Evolutionary conservation across 2,888 invertebrate species (phyloP), one percentile per base, ranked within the genome.

Genomic region (Tryphoninae sp.): DNA sequence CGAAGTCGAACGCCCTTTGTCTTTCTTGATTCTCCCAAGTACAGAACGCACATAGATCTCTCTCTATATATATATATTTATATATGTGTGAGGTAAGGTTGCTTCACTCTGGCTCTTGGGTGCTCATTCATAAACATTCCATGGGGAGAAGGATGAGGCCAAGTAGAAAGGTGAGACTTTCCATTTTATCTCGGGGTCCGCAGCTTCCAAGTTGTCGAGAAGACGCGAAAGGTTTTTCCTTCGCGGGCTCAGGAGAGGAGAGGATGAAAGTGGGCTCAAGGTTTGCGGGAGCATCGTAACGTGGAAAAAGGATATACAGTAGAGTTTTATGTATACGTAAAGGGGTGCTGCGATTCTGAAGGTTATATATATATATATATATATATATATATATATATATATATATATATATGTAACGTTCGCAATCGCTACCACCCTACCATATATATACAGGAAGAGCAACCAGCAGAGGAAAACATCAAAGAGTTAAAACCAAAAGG

Each of bases 51-150:
- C 26, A 40, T 55, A 4, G 9, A 11, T 55, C 40, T 55, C 23
- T 68, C 23, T 45, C 45, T 13, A 11, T 71, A 45, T 59, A n/a
- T n/a, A 23, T 22, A 23, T 53, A 42, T 40, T 23, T 19, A 40
- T 78, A 23, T n/a, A 16, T 71, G 40, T 62, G 40, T 22, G 22
- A 42, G 33, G 58, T 53, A 45, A 64, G 49, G 55, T 83, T 62
- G 62, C 68, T 58, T 55, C 80, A 67, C 78, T 71, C 72, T 26
- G 73, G 80, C 58, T 67, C 62, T 19, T 61, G 19, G 62, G 59
- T 69, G 84, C 86, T 87, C 87, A 87, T 87, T 88, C 87, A 88
- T 87, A 87, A 87, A 88, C 87, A 87, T 88, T 86, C 84, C 73
- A 22, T 69, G 26, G 67, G 73, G 77, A n/a, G 58, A 22, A 23